Evolutionary conservation across 2,113 vertebrate genomes (phyloP).

Genomic region (Corynorhinus townsendii): DNA sequence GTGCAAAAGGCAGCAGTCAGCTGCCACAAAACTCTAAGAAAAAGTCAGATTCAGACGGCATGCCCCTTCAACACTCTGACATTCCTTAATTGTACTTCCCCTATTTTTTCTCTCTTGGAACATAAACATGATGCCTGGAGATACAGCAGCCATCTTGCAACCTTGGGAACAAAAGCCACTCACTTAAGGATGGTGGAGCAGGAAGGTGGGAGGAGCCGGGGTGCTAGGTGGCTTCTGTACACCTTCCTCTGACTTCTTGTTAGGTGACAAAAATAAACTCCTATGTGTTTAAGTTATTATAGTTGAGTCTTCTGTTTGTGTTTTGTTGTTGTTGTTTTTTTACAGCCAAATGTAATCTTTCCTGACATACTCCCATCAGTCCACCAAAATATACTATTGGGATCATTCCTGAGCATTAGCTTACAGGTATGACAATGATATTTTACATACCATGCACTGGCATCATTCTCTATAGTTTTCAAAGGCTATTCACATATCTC

Average conservation of each 20-base stretch:
- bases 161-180: not conserved
- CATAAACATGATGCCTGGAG: not conserved
- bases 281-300: not conserved
- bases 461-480: not conserved
- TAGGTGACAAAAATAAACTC: not conserved
- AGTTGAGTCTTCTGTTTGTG: not conserved
- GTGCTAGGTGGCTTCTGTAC: accelerated
- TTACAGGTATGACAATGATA: not conserved
- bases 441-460: not conserved
- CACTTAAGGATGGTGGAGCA: not conserved
- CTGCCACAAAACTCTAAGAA: not conserved
- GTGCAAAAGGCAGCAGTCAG: not conserved
- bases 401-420: not conserved
- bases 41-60: not conserved
- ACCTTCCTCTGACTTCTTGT: not conserved
- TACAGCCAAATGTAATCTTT: not conserved
- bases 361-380: not conserved
- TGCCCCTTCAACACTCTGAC: not conserved
- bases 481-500: not conserved
- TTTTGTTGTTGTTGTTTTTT: too few species aligned
- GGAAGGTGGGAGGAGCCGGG: not conserved
- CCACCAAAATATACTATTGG: not conserved
- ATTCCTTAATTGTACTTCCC: not conserved
- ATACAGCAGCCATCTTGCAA: not conserved
- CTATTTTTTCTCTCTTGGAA: not conserved